Base-by-base conservation (phyloP, 2,113 vertebrate species). In the Bombycilla garrulus region DNA sequence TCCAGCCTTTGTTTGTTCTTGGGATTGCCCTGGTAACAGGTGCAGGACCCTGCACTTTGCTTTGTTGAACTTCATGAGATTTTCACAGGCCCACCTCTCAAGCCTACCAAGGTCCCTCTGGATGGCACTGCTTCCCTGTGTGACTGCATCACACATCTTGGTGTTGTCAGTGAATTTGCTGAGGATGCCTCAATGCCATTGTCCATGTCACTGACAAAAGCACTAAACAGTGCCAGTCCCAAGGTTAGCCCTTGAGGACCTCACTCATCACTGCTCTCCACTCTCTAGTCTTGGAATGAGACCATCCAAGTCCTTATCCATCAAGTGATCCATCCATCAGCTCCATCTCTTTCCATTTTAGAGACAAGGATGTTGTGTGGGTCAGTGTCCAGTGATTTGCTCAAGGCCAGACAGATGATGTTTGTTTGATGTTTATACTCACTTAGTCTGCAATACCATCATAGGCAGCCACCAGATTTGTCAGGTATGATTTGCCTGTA, bases 101-200 rank as follows among this genome's bases (percentile, higher is more conserved):
- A 54, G 56, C 12, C 29, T 20, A 6, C 15, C 16, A n/a, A 53
- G 47, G 47, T n/a, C 23, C 4, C 38, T 78, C 36, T 54, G 47
- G n/a, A 40, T n/a, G 19, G 20, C 6, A 29, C 15, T 0, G 0
- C 26, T 53, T 61, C 64, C 73, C 12, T 62, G 45, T 0, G 0
- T 19, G 33, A 26, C 45, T 28, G 31, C 10, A 6, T 17, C 9
- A 33, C 45, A 18, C 22, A 51, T 6, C 26, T 53, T 13, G 15
- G 10, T 61, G 47, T 3, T 23, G 24, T 38, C 56, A 45, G 47
- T 19, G 14, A 33, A 11, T 25, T 53, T 23, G 28, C n/a, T 15
- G 5, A 45, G 26, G 26, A 12, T 23, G 9, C 26, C 9, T 19
- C 28, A 15, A 6, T 6, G n/a, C n/a, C n/a, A 18, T 6, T 8